Evolutionary conservation across 2,888 invertebrate genomes (phyloP), one percentile per base, ranked within the genome.

Genomic region (Hetaerina titia): DNA sequence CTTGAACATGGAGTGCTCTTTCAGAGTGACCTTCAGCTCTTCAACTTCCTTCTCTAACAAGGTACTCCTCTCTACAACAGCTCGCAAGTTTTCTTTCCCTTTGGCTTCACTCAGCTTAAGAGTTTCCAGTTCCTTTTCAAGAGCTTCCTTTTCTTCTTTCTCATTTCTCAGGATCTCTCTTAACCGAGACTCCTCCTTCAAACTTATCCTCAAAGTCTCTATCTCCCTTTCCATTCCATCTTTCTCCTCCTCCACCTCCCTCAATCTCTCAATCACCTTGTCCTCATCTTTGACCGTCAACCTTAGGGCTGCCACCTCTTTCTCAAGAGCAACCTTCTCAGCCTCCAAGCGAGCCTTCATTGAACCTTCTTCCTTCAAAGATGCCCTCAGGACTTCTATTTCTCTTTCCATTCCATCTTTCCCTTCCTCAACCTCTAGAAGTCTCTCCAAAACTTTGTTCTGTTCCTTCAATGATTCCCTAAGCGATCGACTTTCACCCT

Each of bases 361-460:
- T 4, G 74, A 19, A n/a, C 19, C 56, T 56, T 69, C 92, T 63
- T 96, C 96, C 58, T 95, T 94, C 95, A 96, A 95, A 90, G 95
- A 96, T 45, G 96, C 96, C 95, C 96, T 96, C 94, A 96, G 96
- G 89, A 90, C 95, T 92, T 92, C 90, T 15, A 96, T 95, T 13
- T 96, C 96, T 95, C 96, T 96, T 74, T 96, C 96, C n/a, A 96
- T 95, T 25, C 96, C 96, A 74, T 96, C 96, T 95, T 96, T 96
- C 94, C 97, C 96, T 92, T 96, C 95, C 45, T 96, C 96, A 19
- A 96, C 92, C 19, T 92, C 92, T 11, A 56, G 92, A 22, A 92
- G 92, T 8, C 92, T 64, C 92, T 92, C 92, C 64, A 92, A 19
- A 22, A 92, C 69, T 69, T 92, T 92, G 92, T 92, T 92, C 69